Evolutionary conservation across 2,797 vertebrate genomes (phyloP).

Genomic region (Phaenicophaeus curvirostris): DNA sequence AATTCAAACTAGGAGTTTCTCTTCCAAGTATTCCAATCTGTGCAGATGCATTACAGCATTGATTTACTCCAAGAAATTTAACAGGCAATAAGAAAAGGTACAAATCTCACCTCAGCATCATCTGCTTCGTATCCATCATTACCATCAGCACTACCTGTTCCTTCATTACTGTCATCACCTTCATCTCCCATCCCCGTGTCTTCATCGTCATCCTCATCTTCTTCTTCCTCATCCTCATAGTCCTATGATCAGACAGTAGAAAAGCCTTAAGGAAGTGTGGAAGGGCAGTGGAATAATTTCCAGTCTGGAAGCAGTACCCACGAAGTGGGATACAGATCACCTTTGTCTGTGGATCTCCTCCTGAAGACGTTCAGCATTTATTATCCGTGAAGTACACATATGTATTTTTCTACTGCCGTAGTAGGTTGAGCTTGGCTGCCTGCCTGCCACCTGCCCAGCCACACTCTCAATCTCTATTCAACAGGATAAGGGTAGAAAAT

Average conservation of each 20-base stretch:
- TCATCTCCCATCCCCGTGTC: conserved; percentile 92
- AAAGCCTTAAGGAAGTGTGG: background rate
- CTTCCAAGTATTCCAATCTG: background rate
- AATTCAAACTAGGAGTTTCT: background rate
- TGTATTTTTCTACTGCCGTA: background rate
- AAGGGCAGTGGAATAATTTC: background rate
- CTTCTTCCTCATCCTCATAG: conserved; percentile 89
- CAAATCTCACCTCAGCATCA: conserved; percentile 85
- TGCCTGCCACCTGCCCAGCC: background rate
- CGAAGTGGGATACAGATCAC: background rate
- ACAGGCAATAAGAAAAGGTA: background rate
- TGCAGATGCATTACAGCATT: background rate
- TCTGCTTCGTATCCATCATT: conserved; percentile 93
- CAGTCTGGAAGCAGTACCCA: background rate
- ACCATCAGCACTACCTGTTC: conserved; percentile 89
- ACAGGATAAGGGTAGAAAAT: background rate
- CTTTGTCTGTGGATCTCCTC: background rate
- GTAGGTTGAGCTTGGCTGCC: background rate
- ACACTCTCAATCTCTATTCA: background rate
- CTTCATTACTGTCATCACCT: conserved; percentile 94
- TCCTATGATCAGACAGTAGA: conserved; percentile 77
- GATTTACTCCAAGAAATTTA: background rate
- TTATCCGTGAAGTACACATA: background rate
- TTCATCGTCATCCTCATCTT: conserved; percentile 91
- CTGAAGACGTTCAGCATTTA: background rate